A percentile compares a stretch with the other conserved stretches of the same genome.
Evolutionary conservation across 2,113 vertebrate species (phyloP).

Genomic region (Atlantisia rogersi): DNA sequence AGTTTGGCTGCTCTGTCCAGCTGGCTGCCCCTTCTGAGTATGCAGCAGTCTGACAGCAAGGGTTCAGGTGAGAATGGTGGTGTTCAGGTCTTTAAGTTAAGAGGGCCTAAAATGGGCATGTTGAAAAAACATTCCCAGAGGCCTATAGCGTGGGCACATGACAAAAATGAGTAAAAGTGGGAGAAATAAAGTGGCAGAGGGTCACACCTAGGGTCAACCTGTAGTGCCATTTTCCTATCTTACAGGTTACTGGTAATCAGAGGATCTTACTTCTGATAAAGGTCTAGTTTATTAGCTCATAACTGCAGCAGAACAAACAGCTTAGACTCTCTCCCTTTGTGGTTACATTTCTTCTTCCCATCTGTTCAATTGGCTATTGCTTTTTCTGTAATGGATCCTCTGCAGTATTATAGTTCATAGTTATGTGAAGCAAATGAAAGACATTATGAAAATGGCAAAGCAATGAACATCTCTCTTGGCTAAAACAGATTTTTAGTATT

Average conservation of each 20-base stretch:
- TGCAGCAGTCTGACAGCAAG: neutral
- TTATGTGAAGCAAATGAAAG: slow-evolving; percentile 44
- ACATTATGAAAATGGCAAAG: slow-evolving; percentile 48
- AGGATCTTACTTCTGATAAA: slow-evolving; percentile 4
- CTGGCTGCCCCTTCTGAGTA: neutral
- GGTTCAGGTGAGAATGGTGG: neutral
- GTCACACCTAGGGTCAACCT: neutral
- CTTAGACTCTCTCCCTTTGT: neutral
- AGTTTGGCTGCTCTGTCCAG: neutral
- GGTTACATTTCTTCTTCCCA: slow-evolving; percentile 36
- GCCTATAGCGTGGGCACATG: neutral
- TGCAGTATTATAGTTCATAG: slow-evolving; percentile 28
- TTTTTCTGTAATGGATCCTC: slow-evolving; percentile 32
- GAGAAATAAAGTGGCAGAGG: neutral
- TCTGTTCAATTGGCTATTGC: slow-evolving; percentile 55
- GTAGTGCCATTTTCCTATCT: neutral
- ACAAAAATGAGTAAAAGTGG: neutral
- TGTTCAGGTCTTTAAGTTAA: neutral
- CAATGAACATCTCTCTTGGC: slow-evolving; percentile 40
- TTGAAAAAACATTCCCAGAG: neutral
- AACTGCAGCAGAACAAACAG: slow-evolving; percentile 15
- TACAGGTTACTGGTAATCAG: neutral
- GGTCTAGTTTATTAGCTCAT: slow-evolving; percentile 14
- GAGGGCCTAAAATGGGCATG: neutral
- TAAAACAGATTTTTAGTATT: slow-evolving; percentile 12